A percentile compares a stretch with the other conserved stretches of the same genome.
Conservation (phyloP, 2,888 invertebrate genomes). For the Macroteleia sp. region DNA sequence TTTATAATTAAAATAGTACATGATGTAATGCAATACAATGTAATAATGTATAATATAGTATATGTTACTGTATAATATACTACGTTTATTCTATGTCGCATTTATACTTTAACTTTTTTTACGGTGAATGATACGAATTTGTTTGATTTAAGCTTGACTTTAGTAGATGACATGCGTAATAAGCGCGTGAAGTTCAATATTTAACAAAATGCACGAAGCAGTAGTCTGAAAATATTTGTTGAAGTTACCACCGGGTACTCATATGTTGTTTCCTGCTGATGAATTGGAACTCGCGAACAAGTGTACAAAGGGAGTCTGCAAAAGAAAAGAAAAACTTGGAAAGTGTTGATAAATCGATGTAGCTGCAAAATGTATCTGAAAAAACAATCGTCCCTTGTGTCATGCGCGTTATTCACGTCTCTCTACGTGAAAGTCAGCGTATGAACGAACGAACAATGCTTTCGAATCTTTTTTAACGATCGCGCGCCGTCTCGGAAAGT, state of each 20-base stretch:
- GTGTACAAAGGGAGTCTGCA: constrained; percentile 35
- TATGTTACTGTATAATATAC: too few relatives aligned
- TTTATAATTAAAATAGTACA: too few relatives aligned
- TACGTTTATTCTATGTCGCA: too few relatives aligned
- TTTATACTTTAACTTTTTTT: too few relatives aligned
- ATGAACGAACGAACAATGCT: constrained; percentile 37
- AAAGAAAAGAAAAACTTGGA: constrained; percentile 37
- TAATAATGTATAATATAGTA: too few relatives aligned
- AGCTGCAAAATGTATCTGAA: constrained; percentile 47
- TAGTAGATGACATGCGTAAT: too few relatives aligned
- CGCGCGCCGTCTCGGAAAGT: constrained; percentile 45
- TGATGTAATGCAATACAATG: too few relatives aligned
- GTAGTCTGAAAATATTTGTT: constrained; percentile 21
- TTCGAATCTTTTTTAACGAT: constrained; percentile 49
- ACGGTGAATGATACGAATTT: too few relatives aligned
- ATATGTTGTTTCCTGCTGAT: constrained; percentile 48
- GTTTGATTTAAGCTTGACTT: too few relatives aligned
- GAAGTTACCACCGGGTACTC: not conserved
- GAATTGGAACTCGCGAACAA: constrained; percentile 48
- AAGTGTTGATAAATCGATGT: constrained; percentile 60
- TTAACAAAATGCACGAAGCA: too few relatives aligned
- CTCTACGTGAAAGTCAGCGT: constrained; percentile 19
- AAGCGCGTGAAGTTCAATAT: too few relatives aligned
- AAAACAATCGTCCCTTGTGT: constrained; percentile 48
- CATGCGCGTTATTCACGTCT: constrained; percentile 46